Evolutionary conservation across 2,888 invertebrate species (phyloP), one percentile per base, ranked within the genome.

Genomic region (Drosophila greeni): DNA sequence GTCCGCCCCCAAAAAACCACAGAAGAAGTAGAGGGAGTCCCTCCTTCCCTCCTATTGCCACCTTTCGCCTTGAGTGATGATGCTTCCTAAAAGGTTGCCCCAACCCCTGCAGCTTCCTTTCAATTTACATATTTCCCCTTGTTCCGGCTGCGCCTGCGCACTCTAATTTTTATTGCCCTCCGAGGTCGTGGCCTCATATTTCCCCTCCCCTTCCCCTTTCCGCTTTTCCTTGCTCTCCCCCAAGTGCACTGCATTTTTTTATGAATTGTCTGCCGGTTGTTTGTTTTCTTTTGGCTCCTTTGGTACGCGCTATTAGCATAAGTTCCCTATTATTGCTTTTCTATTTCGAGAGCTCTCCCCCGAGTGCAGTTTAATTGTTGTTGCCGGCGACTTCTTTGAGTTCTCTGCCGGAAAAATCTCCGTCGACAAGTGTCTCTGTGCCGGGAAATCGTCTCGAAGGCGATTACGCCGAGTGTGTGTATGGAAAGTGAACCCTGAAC

Each of bases 231-330:
- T 5, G 11, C 2, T 26, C 11, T 11, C 36, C 43, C 71, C 76
- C 59, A 67, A 66, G 74, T 75, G 81, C 54, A 70, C 65, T 47
- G 45, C 29, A 47, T 29, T 31, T 83, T 75, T 69, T 83, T 85
- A 85, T 81, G 82, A 81, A 81, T 83, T 82, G 83, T 54, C 66
- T 57, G 72, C 66, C 70, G 49, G 47, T 64, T 48, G 54, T 47
- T 48, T 60, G 52, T 53, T 64, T 70, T 53, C 70, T 70, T 68
- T 75, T 65, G 70, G 70, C 49, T 71, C 53, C 74, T 82, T 83
- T 81, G 85, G 81, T 72, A 81, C 85, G 81, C 84, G 81, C 85
- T 73, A 81, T 81, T 81, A 85, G 78, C 84, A 75, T 81, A 74
- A 75, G 74, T 74, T 81, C 43, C 57, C 43, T 58, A 42, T 70